Percentiles rank a stretch among this genome's conserved stretches.
phyloP scores from a whole-genome alignment of 2,888 invertebrate species.

The Drosophila putrida region DNA sequence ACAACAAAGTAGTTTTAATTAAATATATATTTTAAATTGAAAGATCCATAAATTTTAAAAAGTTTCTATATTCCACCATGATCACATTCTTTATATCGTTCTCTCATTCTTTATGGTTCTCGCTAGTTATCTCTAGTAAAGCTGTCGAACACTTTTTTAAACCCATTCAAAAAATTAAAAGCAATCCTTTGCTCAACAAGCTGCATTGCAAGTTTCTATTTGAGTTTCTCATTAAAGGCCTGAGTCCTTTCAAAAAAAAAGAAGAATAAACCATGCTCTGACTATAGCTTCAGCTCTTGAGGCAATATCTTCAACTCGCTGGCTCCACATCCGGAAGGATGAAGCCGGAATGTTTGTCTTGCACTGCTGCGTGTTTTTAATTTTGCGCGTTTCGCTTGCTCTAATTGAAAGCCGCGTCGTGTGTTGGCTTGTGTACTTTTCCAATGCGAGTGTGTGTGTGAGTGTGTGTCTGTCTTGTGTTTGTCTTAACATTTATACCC shows the following conservation, averaged over 20 bases:
- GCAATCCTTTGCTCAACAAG: constrained; percentile 22
- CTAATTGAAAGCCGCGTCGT: constrained; percentile 79
- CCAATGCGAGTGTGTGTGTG: constrained; percentile 29
- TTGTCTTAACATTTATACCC: constrained; percentile 77
- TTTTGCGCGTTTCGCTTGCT: constrained; percentile 83
- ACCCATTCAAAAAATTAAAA: background rate
- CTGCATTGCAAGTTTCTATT: constrained; percentile 56
- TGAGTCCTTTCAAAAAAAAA: constrained; percentile 20
- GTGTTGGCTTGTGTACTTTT: constrained; percentile 53
- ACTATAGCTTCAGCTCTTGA: constrained; percentile 5
- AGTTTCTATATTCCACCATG: background rate
- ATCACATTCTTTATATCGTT: background rate
- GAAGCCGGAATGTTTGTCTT: constrained; percentile 65
- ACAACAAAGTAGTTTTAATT: too few relatives aligned
- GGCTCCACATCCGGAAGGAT: constrained; percentile 27
- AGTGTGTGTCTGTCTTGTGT: constrained; percentile 65
- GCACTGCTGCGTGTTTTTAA: constrained; percentile 75
- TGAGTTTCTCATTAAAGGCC: constrained; percentile 71
- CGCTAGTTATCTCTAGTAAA: background rate
- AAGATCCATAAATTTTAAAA: too few relatives aligned
- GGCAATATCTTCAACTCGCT: constrained; percentile 12
- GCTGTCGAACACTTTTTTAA: background rate
- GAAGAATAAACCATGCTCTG: constrained; percentile 12
- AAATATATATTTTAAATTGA: too few relatives aligned
- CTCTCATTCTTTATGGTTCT: background rate